phyloP scores from a whole-genome alignment of 2,888 invertebrate species.

The Fissipunctia ypsillon region DNA sequence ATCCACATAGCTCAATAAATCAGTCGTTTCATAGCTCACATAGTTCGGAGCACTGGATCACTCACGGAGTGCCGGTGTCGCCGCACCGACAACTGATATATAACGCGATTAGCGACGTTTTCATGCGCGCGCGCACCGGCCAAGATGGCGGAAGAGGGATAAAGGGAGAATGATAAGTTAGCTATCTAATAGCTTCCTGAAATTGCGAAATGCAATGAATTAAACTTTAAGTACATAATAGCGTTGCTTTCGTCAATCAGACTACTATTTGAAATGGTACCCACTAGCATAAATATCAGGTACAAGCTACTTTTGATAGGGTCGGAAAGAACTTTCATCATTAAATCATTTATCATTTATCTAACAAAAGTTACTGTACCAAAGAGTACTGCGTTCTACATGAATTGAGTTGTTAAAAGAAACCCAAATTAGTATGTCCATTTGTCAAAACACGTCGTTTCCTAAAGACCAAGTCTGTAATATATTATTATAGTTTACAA shows the following conservation, averaged over 20 bases:
- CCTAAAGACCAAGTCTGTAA: not conserved
- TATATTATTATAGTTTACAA: too few species aligned
- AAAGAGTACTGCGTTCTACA: too few species aligned
- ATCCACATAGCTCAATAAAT: constrained; percentile 62
- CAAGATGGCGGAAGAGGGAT: constrained; percentile 10
- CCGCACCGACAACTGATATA: constrained; percentile 74
- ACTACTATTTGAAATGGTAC: too few species aligned
- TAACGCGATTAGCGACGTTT: constrained; percentile 69
- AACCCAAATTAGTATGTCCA: not conserved
- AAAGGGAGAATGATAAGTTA: not conserved
- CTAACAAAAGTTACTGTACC: too few species aligned
- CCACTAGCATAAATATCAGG: too few species aligned
- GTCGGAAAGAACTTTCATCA: too few species aligned
- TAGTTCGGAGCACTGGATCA: constrained; percentile 71
- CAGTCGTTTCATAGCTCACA: constrained; percentile 60
- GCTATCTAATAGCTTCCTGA: too few species aligned
- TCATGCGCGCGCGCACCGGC: constrained; percentile 60
- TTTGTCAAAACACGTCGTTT: not conserved
- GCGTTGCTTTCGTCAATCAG: not conserved
- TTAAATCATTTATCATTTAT: too few species aligned
- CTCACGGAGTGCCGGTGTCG: constrained; percentile 74
- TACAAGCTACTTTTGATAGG: not conserved
- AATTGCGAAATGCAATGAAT: not conserved
- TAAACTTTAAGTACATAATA: not conserved
- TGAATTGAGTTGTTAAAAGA: not conserved